These are phyloP conservation scores for Halocaridina rubra DNA, from an alignment of 2,888 invertebrate genomes.

Conservation along the genomic window DNA sequence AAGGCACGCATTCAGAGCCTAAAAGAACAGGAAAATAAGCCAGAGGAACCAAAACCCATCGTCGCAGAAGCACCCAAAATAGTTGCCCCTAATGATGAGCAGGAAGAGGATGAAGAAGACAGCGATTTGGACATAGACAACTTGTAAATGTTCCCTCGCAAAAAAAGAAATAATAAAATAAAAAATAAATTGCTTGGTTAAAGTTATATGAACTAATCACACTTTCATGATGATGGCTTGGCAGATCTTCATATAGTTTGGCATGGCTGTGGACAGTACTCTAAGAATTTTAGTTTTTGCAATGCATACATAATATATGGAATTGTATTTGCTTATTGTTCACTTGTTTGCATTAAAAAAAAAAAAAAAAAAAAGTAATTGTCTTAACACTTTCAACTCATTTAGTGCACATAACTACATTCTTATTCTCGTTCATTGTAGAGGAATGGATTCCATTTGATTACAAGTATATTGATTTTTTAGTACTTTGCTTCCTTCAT, in stretches of 20 bases:
- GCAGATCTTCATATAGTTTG: background rate
- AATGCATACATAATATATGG: too few relatives aligned
- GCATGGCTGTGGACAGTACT: background rate
- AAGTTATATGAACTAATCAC: background rate
- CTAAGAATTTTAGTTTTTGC: background rate
- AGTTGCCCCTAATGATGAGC: conserved; percentile 29
- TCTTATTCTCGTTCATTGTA: too few relatives aligned
- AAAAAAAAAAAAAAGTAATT: too few relatives aligned
- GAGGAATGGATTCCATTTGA: too few relatives aligned
- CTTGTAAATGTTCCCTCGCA: conserved; percentile 18
- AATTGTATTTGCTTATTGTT: too few relatives aligned
- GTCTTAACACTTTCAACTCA: too few relatives aligned
- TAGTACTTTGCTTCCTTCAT: too few relatives aligned
- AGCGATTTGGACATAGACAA: conserved; percentile 62
- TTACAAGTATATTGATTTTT: too few relatives aligned
- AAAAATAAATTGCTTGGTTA: background rate
- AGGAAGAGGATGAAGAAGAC: conserved; percentile 46
- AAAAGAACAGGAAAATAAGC: conserved; percentile 54
- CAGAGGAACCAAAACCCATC: conserved; percentile 25
- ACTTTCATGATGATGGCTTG: background rate
- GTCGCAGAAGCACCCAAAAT: conserved; percentile 50
- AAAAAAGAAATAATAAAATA: background rate
- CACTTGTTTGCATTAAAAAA: too few relatives aligned
- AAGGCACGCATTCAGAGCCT: conserved; percentile 41
- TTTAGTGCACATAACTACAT: too few relatives aligned